Percentiles rank a stretch among this genome's conserved stretches.
Conservation (phyloP, 1,140 invertebrate genomes). For the Drosophila subobscura region DNA sequence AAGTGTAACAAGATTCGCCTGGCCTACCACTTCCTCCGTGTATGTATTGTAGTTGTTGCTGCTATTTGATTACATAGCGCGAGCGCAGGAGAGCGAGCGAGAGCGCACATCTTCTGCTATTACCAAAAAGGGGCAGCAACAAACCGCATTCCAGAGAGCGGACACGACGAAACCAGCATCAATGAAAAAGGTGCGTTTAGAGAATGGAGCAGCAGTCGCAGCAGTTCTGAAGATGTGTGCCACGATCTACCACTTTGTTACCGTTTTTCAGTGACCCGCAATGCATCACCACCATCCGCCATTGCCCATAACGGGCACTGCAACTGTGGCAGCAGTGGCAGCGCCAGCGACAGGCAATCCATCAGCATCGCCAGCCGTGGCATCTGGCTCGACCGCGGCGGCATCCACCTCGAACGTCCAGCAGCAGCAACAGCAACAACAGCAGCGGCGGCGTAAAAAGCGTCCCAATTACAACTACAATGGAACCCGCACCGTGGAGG, state of each 20-base stretch:
- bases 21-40: slow-evolving; percentile 44
- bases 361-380: slow-evolving; percentile 6
- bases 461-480: slow-evolving; percentile 81
- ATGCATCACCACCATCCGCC: slow-evolving; percentile 78
- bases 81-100: slow-evolving; percentile 39
- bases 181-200: slow-evolving; percentile 71
- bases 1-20: slow-evolving; percentile 47
- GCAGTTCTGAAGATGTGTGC: slow-evolving; percentile 18
- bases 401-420: slow-evolving; percentile 10
- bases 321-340: slow-evolving; percentile 9
- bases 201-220: no score
- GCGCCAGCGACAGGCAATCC: slow-evolving; percentile 13
- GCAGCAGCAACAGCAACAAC: slow-evolving; percentile 45
- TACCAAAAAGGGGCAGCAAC: slow-evolving; percentile 56
- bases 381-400: slow-evolving; percentile 16
- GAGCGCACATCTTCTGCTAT: slow-evolving; percentile 44
- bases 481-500: slow-evolving; percentile 91
- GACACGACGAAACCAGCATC: slow-evolving; percentile 38
- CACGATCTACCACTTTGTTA: slow-evolving; percentile 32
- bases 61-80: slow-evolving; percentile 49
- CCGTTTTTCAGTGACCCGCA: slow-evolving; percentile 42
- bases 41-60: slow-evolving; percentile 26
- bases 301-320: slow-evolving; percentile 62
- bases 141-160: slow-evolving; percentile 70
- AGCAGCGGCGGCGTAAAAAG: slow-evolving; percentile 83